Evolutionary conservation across 1,140 invertebrate genomes (phyloP), one percentile per base, ranked within the genome.

Genomic region (Dicyema japonicum): DNA sequence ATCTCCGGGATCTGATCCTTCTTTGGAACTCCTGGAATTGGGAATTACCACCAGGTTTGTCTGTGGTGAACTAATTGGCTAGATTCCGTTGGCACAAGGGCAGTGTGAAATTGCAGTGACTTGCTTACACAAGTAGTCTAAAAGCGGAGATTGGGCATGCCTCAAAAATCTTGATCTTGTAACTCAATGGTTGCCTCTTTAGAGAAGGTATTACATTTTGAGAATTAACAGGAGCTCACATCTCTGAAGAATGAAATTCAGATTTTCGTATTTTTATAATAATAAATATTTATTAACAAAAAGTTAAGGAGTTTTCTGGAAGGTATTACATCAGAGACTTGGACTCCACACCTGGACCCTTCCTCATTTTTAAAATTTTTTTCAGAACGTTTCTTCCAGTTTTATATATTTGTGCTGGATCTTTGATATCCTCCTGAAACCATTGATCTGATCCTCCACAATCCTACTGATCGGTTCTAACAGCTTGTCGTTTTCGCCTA

Each of bases 81-180:
- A 67, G 56, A 56, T 70, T 28, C 64, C 67, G 8, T 56, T 69
- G 46, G 66, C 67, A 22, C 64, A 69, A 46, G 66, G 65, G 18
- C 64, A 68, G 42, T 56, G 60, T 26, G 62, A 64, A 38, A 39
- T 52, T 5, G 65, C 64, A 2, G 35, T 60, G 24, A 40, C 56
- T 30, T 40, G 54, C 21, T 37, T 69, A 1, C 50, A 57, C 32
- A 41, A 54, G 30, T 55, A 57, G 37, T 40, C 56, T 11, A 43
- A 46, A 29, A 48, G 58, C 31, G 67, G 67, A 3, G 47, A 59
- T 11, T 75, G 71, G 70, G 39, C 74, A 3, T 62, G 67, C 24
- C 43, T 80, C 17, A 78, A 75, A 45, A 85, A 85, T 48, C 53
- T 82, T 1, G 75, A 85, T 44, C 50, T 85, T 8, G 66, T 72